Percentiles rank a stretch among this genome's conserved stretches.
These are phyloP conservation scores for Psilopsiagon aurifrons DNA, from an alignment of 2,113 vertebrate species.

Conservation along the genomic window DNA sequence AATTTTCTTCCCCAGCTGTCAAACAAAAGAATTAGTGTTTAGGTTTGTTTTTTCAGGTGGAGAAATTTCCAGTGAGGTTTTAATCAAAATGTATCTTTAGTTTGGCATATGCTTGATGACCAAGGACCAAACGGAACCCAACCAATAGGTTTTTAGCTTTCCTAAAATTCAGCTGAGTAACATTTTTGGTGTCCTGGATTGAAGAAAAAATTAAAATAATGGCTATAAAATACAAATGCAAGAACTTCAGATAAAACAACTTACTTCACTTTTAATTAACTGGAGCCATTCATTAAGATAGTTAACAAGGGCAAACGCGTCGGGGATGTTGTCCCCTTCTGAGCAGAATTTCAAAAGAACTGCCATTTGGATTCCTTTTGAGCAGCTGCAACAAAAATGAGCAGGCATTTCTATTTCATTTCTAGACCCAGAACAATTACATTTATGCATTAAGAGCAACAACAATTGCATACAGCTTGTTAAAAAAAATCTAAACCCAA, in stretches of 20 bases:
- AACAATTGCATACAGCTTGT: background rate
- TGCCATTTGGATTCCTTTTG: slow-evolving; percentile 83
- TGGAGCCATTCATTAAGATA: slow-evolving; percentile 93
- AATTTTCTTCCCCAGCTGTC: background rate
- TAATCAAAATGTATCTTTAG: background rate
- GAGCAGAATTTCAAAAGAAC: slow-evolving; percentile 94
- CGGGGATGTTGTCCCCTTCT: slow-evolving; percentile 96
- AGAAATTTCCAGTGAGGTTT: background rate
- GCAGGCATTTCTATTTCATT: background rate
- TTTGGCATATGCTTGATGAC: background rate
- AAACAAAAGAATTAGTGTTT: background rate
- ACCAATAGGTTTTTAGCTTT: background rate
- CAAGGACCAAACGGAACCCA: background rate
- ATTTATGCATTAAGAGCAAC: background rate
- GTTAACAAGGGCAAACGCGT: slow-evolving; percentile 85
- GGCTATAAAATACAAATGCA: background rate
- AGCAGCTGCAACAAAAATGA: slow-evolving; percentile 77
- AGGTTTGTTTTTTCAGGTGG: background rate
- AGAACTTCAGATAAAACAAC: slow-evolving; percentile 45
- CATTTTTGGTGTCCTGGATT: background rate
- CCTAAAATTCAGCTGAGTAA: background rate
- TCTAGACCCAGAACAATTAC: background rate
- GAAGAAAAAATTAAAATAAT: background rate
- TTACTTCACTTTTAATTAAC: slow-evolving; percentile 84
- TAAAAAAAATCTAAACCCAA: background rate